phyloP scores from a whole-genome alignment of 2,888 invertebrate species.

The Geotrupes spiniger region DNA sequence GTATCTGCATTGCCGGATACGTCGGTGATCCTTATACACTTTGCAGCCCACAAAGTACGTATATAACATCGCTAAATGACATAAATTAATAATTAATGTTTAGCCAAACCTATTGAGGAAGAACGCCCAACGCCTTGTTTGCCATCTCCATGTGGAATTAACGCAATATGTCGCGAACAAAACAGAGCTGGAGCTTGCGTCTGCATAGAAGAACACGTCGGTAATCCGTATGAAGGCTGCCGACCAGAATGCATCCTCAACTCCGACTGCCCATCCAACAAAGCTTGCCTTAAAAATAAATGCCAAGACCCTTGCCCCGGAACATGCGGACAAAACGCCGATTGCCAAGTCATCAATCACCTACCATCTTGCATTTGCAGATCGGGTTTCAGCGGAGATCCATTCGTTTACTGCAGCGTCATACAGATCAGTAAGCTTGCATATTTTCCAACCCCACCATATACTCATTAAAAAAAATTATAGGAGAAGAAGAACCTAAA shows the following conservation, averaged over 20 bases:
- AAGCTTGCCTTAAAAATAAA: conserved; percentile 56
- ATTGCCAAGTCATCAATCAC: conserved; percentile 55
- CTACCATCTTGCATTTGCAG: conserved; percentile 52
- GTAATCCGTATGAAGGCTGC: conserved; percentile 60
- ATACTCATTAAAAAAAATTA: too few species aligned
- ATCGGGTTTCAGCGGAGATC: conserved; percentile 54
- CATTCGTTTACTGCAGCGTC: conserved; percentile 40
- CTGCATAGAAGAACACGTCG: conserved; percentile 53
- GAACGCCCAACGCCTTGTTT: conserved; percentile 44
- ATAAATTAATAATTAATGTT: conserved; percentile 7
- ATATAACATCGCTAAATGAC: conserved; percentile 1
- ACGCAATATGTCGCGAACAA: conserved; percentile 53
- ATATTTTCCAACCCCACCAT: too few species aligned
- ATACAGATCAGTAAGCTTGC: conserved; percentile 55
- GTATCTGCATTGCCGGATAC: conserved; percentile 61
- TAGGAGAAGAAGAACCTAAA: conserved; percentile 25
- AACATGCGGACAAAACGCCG: conserved; percentile 65
- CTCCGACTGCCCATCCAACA: conserved; percentile 57
- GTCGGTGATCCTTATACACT: conserved; percentile 67
- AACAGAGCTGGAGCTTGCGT: conserved; percentile 55
- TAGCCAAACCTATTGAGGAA: conserved; percentile 24
- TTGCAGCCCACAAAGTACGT: conserved; percentile 47
- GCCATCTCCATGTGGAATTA: conserved; percentile 54
- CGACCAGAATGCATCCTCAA: conserved; percentile 57
- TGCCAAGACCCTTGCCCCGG: conserved; percentile 60